Base-by-base conservation (phyloP, 2,888 invertebrate genomes). In the Allygus modestus region DNA sequence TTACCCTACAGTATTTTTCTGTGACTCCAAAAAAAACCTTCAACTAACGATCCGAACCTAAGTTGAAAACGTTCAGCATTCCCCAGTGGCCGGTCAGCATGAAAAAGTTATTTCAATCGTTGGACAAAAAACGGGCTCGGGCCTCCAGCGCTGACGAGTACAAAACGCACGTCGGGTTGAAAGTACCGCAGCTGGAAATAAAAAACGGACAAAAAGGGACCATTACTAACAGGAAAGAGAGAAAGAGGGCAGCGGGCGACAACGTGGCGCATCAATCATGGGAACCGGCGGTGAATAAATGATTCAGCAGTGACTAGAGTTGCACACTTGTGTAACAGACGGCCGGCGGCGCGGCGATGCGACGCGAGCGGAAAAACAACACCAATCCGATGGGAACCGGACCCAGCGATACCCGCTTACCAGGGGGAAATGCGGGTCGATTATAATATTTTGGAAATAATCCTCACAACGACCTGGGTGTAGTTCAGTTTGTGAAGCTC, bases 181-280 rank as follows among this genome's bases (percentile, higher is more conserved):
- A 77, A 77, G 51, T 11, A 51, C 77, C 28, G 77, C 43, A 23
- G 37, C 73, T 41, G 51, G 41, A 28, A 51, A 51, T 46, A 77
- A 77, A 73, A 73, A 46, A 15, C 46, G 77, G 77, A 43, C 28
- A 43, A 77, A 77, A 77, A 51, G 28, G 51, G 77, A 28, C 77
- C 77, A 77, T 77, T 46, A 77, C 77, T 51, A 51, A 77, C 77
- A 46, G 77, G 77, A 77, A 77, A 43, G 77, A 77, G 77, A 43
- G 51, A 28, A n/a, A 77, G 23, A 28, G 23, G n/a, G 41, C 2
- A 15, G 43, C 1, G 43, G 73, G 41, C 28, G 51, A 28, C 43
- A 71, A 37, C 71, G 71, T 26, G 46, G 51, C 51, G 28, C 79
- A 79, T 79, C 79, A 51, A 79, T 79, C 79, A 79, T 79, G 79